phyloP scores from a whole-genome alignment of 2,113 vertebrate genomes.

The Phaethon lepturus region DNA sequence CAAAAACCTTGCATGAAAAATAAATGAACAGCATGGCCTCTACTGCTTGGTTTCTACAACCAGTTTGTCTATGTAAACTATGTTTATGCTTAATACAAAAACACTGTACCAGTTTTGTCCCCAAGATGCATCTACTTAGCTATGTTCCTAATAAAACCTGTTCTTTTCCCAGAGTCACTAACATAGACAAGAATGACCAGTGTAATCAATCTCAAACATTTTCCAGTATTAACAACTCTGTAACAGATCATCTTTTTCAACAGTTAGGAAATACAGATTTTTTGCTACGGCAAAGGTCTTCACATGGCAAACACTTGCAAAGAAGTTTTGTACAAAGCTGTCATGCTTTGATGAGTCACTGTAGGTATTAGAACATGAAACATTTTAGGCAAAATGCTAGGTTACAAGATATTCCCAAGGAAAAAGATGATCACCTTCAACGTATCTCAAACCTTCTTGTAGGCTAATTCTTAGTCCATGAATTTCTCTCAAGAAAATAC shows the following conservation, averaged over 20 bases:
- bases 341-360: constrained; percentile 19
- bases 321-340: constrained; percentile 19
- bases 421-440: neutral
- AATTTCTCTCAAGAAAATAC: constrained; percentile 45
- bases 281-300: constrained; percentile 23
- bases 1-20: neutral
- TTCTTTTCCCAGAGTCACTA: neutral
- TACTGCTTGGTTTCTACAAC: neutral
- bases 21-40: neutral
- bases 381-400: neutral
- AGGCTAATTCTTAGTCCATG: neutral
- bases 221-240: neutral
- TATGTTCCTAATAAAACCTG: neutral
- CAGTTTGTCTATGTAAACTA: neutral
- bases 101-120: neutral
- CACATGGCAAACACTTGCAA: constrained; percentile 21
- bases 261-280: neutral
- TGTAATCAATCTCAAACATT: neutral
- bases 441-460: neutral
- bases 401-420: neutral
- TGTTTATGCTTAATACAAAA: neutral
- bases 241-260: neutral
- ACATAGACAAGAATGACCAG: rapidly evolving
- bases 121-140: neutral
- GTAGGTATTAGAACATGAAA: constrained; percentile 9